Evolutionary conservation across 1,140 invertebrate species (phyloP), one percentile per base, ranked within the genome.

Genomic region (Drosophila tropicalis): DNA sequence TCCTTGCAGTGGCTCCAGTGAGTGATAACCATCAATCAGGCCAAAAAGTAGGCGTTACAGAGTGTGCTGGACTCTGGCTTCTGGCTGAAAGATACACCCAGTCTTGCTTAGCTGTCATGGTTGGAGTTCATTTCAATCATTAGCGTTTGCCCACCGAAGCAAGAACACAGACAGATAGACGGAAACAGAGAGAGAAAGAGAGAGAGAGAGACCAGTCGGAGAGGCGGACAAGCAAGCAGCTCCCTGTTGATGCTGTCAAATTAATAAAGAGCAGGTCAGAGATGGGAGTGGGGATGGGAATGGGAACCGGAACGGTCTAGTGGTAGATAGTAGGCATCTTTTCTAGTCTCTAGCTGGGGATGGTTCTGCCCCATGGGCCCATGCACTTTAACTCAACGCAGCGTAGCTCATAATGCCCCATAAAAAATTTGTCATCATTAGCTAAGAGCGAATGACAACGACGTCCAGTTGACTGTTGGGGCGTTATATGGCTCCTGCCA

Each of bases 21-120:
- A 87, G 84, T 83, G 86, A 87, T 90, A 90, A 90, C 89, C 86
- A 90, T 90, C 86, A 90, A 90, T 90, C 86, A 90, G 87, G 83
- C 84, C 76, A 72, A 79, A 68, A 67, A 72, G 79, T 78, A 75
- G 82, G 82, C 82, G 82, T 81, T 71, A 64, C 72, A 51, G 17
- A 51, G 17, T 22, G 44, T 9, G 54, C 58, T 41, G 62, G 40
- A 41, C 63, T 29, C 47, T 64, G 73, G 41, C 70, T 51, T 51
- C 44, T 51, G 19, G 25, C 76, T 83, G 84, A 84, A 72, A 83
- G 87, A 72, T 76, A 54, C 76, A 69, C 62, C 71, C 56, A 47
- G 63, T 72, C 72, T 70, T 70, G 67, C 77, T 70, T 41, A 54
- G 55, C 41, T 44, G 19, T 55, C 67, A 51, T 39, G 34, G 67